Percentiles rank a stretch among this genome's conserved stretches.
Conservation (phyloP, 2,888 invertebrate species). For the Hoplodrina blanda region DNA sequence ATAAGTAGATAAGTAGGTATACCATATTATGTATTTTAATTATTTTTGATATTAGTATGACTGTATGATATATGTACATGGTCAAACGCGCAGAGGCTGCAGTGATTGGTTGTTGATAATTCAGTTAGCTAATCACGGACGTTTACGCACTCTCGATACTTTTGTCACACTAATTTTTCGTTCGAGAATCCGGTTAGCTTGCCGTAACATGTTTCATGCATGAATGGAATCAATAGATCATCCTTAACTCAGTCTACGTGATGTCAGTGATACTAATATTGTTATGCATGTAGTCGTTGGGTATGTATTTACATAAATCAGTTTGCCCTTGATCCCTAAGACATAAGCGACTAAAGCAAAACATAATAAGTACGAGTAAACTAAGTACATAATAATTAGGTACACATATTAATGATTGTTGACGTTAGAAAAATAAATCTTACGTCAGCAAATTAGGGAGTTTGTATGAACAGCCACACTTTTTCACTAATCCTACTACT, state of each 20-base stretch:
- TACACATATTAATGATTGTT: conserved; percentile 35
- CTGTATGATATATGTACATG: too few species aligned
- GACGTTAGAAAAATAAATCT: conserved; percentile 23
- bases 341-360: conserved; percentile 22
- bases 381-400: conserved; percentile 29
- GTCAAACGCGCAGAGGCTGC: too few species aligned
- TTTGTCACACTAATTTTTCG: too few species aligned
- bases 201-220: too few species aligned
- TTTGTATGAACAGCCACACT: background rate
- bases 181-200: too few species aligned
- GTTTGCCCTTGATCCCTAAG: conserved; percentile 41
- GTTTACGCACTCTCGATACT: too few species aligned
- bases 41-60: too few species aligned
- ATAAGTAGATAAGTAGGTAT: too few species aligned
- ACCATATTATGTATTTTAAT: too few species aligned
- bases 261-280: background rate
- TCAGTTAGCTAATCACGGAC: too few species aligned
- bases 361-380: background rate
- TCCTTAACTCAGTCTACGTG: background rate
- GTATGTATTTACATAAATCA: conserved; percentile 27
- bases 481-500: background rate
- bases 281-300: background rate
- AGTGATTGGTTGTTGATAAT: too few species aligned
- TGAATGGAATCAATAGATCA: too few species aligned
- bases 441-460: conserved; percentile 6